Evolutionary conservation across 2,888 invertebrate genomes (phyloP), one percentile per base, ranked within the genome.

Genomic region (Oligia strigilis): DNA sequence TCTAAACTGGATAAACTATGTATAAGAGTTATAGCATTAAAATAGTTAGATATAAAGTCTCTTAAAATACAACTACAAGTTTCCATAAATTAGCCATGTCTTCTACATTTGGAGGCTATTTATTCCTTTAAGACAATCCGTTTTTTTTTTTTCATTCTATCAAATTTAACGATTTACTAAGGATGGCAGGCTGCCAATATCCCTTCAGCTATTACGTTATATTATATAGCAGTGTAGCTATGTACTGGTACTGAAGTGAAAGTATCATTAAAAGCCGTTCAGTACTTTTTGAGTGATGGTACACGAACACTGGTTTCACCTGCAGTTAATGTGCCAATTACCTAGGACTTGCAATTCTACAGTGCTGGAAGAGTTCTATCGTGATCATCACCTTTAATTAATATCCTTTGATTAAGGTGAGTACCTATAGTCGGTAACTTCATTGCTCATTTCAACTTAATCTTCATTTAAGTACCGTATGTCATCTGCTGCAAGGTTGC

Each of bases 191-290:
- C 67, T n/a, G 72, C 86, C 76, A 76, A 71, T 73, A 76, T 69
- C 66, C 74, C 74, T 86, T 77, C 58, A 75, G 67, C 58, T 55
- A 70, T 55, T 74, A 84, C 46, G 67, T 77, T 40, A 40, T 40
- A 58, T 29, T 29, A 52, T 72, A 74, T 74, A 55, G 72, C 29
- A 52, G 36, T 58, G 49, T 43, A 71, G 23, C n/a, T 52, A 72
- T 62, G 13, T 46, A 46, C 13, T 46, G 9, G 17, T 40, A 65
- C 73, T 74, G 46, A 60, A 80, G 77, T 77, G 87, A 88, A 88
- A 88, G 88, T 88, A 65, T 70, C 73, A 86, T 83, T 80, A 78
- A 75, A 80, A 60, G 75, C 46, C 66, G 60, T 77, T 79, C 66
- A 86, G 78, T 80, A 69, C 66, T 66, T 76, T 81, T 79, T 79